A percentile compares a stretch with the other conserved stretches of the same genome.
Conservation (phyloP, 2,888 invertebrate species). For the Prosopocoilus inquinatus region DNA sequence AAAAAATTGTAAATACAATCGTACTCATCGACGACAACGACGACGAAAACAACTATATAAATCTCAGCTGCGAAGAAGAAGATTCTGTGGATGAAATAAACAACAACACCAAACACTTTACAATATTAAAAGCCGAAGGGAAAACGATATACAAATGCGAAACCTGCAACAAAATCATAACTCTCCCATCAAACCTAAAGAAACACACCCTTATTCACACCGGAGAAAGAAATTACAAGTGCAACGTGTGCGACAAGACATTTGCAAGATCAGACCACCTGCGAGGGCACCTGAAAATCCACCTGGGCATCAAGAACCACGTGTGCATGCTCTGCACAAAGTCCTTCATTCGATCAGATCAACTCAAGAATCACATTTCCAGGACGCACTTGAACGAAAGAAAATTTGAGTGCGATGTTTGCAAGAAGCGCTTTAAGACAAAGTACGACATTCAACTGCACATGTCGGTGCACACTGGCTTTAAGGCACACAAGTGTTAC, state of each 20-base stretch:
- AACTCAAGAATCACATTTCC: neutral
- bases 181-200: conserved; percentile 20
- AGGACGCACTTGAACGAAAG: neutral
- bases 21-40: too few species aligned
- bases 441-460: conserved; percentile 57
- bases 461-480: conserved; percentile 56
- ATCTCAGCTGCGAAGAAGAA: too few species aligned
- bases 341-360: neutral
- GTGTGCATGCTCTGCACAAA: neutral
- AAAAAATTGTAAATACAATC: too few species aligned
- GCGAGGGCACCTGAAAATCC: neutral
- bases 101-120: too few species aligned
- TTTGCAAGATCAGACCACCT: neutral
- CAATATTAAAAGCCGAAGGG: too few species aligned
- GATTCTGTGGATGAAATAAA: too few species aligned
- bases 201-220: conserved; percentile 17
- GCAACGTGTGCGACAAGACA: conserved; percentile 11
- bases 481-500: conserved; percentile 54
- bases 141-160: conserved; percentile 6
- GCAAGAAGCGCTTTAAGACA: conserved; percentile 57
- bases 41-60: too few species aligned
- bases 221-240: conserved; percentile 14
- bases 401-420: conserved; percentile 47
- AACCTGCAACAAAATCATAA: conserved; percentile 20
- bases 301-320: neutral